Base-by-base conservation (phyloP, 1,140 invertebrate genomes). In the Drosophila miranda region DNA sequence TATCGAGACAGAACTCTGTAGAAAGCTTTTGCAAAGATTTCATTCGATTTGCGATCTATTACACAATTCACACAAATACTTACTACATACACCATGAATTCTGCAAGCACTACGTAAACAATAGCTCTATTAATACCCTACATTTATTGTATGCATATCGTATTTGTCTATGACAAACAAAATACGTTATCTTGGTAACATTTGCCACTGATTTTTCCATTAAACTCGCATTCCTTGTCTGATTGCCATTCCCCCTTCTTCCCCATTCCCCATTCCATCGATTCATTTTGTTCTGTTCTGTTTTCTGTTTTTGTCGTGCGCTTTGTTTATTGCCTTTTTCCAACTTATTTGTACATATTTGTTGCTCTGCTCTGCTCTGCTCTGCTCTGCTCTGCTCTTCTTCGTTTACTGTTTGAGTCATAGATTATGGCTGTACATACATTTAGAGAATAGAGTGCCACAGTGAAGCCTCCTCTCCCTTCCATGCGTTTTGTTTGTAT, bases 321-420 rank as follows among this genome's bases (percentile, higher is more conserved):
- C 44, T 72, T 75, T 75, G 70, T 75, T 75, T 75, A 60, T 74
- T 74, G 72, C 74, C 53, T 49, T 38, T 50, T 50, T 41, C 34
- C 16, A 44, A 48, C 69, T 70, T 52, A 42, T 50, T 30, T 58
- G 26, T 23, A 38, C 43, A 58, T 53, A 43, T 52, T 46, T 43
- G 26, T 54, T 61, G 8, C 14, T 13, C 14, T 7, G 42, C 52
- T 13, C 14, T 7, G 42, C 52, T 46, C 49, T 61, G 8, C 13
- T 8, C 14, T 7, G 8, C 14, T 13, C 14, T 7, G 42, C 52
- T 46, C 49, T 61, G 8, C 13, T 8, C 14, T 7, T 48, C 60
- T 46, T 70, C 69, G 53, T 63, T 68, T 63, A 44, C 55, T 23
- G 45, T 68, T 80, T 69, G 62, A 82, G 55, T 77, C 77, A 81